phyloP scores from a whole-genome alignment of 2,888 invertebrate species.

The Calephelis perditalis region DNA sequence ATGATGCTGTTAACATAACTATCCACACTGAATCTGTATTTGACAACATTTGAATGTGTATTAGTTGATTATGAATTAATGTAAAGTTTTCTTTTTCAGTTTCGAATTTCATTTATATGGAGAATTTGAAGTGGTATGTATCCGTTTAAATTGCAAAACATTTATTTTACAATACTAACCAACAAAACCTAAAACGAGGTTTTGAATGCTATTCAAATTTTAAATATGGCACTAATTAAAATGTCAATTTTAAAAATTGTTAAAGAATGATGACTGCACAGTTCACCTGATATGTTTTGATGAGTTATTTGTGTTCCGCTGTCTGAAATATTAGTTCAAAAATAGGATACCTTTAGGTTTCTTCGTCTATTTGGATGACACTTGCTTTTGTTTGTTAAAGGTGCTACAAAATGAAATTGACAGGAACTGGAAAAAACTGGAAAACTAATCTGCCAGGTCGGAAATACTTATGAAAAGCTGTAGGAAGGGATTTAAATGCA shows the following conservation, averaged over 20 bases:
- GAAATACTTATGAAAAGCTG: too few species aligned
- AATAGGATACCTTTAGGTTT: too few species aligned
- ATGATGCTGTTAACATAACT: constrained; percentile 64
- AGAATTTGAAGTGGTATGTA: neutral
- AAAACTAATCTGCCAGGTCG: too few species aligned
- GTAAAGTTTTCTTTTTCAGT: neutral
- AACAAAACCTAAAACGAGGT: too few species aligned
- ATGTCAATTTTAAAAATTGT: neutral
- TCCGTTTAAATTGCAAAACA: neutral
- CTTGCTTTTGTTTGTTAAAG: neutral
- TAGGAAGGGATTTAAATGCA: too few species aligned
- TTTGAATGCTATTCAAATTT: too few species aligned
- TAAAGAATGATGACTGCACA: constrained; percentile 21
- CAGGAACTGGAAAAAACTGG: too few species aligned
- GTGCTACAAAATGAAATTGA: too few species aligned
- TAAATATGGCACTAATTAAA: neutral
- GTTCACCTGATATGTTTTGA: constrained; percentile 21
- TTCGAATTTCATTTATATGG: neutral
- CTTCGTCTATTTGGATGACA: neutral
- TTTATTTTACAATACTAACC: too few species aligned
- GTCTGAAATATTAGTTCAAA: constrained; percentile 21
- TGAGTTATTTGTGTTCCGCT: constrained; percentile 26
- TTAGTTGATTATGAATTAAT: neutral
- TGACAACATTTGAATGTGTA: neutral
- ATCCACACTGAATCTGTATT: constrained; percentile 46